These are phyloP conservation scores for Talpa occidentalis DNA, from an alignment of 2,113 vertebrate genomes.

Conservation along the genomic window DNA sequence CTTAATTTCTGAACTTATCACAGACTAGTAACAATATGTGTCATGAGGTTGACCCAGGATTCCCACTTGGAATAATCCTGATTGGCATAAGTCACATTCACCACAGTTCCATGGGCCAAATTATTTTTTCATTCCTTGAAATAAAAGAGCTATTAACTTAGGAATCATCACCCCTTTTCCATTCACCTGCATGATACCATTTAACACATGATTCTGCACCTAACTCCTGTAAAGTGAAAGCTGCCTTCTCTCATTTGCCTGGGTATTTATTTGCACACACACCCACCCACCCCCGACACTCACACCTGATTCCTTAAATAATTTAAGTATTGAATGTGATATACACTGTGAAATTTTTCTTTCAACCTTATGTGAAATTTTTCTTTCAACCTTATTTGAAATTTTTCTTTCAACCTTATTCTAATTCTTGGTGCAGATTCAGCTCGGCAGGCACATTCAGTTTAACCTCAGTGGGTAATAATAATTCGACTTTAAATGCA, in stretches of 20 bases:
- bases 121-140: constrained; percentile 18
- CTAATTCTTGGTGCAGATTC: constrained; percentile 41
- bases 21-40: background rate
- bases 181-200: constrained; percentile 23
- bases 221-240: constrained; percentile 4
- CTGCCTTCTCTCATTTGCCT: constrained; percentile 10
- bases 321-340: background rate
- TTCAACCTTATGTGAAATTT: constrained; percentile 15
- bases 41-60: background rate
- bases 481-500: background rate
- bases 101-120: background rate
- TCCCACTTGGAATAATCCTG: background rate
- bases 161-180: constrained; percentile 40
- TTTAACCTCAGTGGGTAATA: constrained; percentile 16
- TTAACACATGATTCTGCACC: background rate
- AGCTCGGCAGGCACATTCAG: constrained; percentile 19
- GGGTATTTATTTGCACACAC: constrained; percentile 24
- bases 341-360: constrained; percentile 16
- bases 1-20: background rate
- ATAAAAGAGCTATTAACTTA: constrained; percentile 21
- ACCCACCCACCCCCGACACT: no score
- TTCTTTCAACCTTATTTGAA: constrained; percentile 35
- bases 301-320: constrained; percentile 59
- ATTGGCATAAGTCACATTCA: constrained; percentile 20
- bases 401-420: constrained; percentile 27